Evolutionary conservation across 2,113 vertebrate genomes (phyloP), one percentile per base, ranked within the genome.

Genomic region (Neogobius melanostomus): DNA sequence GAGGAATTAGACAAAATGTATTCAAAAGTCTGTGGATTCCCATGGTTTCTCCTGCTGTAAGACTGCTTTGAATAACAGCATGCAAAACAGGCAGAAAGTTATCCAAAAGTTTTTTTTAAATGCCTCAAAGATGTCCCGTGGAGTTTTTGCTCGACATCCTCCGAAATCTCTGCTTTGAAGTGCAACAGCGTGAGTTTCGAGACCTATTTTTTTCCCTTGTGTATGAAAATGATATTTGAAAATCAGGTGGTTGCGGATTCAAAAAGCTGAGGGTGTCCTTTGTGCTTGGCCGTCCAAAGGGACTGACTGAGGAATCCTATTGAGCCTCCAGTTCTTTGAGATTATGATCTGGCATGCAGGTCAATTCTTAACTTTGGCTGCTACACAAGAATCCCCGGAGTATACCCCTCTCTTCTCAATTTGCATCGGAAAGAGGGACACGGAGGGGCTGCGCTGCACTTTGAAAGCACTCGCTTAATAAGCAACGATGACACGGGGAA

Each of bases 321-420:
- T 85, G 61, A 80, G 5, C 67, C 46, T 49, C 66, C 61, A 48
- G 56, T 76, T 83, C 77, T 78, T n/a, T 79, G 61, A 89, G 86
- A 89, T 91, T 85, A 87, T 83, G 82, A 88, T 91, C 88, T 81
- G 81, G 66, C 83, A 71, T 77, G 82, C 83, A 84, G 79, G 78
- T 82, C 77, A 73, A 66, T 88, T 90, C 78, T 76, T 82, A 85
- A 78, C 72, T 81, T 21, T 87, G 80, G 86, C 82, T 7, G 56
- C 63, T 54, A 64, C 75, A 81, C 87, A 91, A 86, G 74, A 90
- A 88, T 86, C 77, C 83, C 77, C 17, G 5, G 68, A 75, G 75
- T 82, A 67, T 78, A 85, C 72, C 77, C 28, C 28, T 36, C 28
- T 88, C 64, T 7, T 75, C 74, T 80, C 66, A 28, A 76, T 86